These are phyloP conservation scores for Gymnoscopelus microlampas DNA, from an alignment of 2,797 vertebrate genomes.

Conservation along the genomic window DNA sequence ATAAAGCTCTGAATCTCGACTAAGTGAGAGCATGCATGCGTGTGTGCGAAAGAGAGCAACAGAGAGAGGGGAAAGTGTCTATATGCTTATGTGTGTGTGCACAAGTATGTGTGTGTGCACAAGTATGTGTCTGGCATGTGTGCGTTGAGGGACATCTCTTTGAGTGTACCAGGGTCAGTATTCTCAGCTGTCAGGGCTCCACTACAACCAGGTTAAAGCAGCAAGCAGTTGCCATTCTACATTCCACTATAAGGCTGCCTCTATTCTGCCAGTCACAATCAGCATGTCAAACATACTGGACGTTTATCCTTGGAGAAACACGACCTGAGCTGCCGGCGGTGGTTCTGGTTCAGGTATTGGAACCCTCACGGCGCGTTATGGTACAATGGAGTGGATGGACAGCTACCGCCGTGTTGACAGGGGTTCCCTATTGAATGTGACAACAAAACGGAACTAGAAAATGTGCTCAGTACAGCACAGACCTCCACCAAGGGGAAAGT, in stretches of 20 bases:
- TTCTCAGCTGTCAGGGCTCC: constrained; percentile 25
- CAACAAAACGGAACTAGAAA: background rate
- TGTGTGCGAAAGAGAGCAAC: background rate
- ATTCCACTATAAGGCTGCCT: constrained; percentile 34
- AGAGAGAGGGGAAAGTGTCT: background rate
- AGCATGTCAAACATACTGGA: constrained; percentile 65
- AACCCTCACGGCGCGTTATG: constrained; percentile 9
- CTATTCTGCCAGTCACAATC: constrained; percentile 37
- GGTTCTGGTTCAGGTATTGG: constrained; percentile 21
- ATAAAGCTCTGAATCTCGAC: background rate
- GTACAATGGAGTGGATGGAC: constrained; percentile 10
- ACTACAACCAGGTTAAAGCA: background rate
- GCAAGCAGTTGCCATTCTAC: constrained; percentile 17
- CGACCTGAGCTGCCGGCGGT: constrained; percentile 19
- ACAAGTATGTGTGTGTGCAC: background rate
- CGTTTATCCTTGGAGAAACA: constrained; percentile 60
- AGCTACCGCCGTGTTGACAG: constrained; percentile 6
- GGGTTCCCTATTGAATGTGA: background rate
- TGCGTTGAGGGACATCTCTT: constrained; percentile 4
- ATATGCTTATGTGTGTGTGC: background rate
- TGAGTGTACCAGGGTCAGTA: background rate
- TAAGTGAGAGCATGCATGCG: background rate
- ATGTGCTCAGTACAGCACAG: background rate
- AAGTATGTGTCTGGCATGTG: background rate
- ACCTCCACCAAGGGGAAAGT: no score